Conservation (phyloP, 2,797 vertebrate species). For the Girardinus metallicus region DNA sequence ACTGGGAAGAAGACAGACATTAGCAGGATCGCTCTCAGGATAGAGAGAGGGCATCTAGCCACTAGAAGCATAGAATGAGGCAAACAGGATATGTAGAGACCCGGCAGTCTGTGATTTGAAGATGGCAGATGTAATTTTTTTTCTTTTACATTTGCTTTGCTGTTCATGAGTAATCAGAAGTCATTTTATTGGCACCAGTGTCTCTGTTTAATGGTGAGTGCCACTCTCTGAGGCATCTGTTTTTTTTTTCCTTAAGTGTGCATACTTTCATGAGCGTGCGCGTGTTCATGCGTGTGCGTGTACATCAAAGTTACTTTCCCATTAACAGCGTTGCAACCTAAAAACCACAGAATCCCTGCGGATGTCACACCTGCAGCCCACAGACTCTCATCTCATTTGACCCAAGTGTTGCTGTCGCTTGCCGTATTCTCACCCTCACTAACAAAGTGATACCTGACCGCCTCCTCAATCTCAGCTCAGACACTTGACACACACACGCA, state of each 20-base stretch:
- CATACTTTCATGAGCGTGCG: neutral
- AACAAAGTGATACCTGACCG: slow-evolving; percentile 41
- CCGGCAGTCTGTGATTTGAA: slow-evolving; percentile 13
- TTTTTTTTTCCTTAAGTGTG: slow-evolving; percentile 5
- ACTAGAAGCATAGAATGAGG: slow-evolving; percentile 31
- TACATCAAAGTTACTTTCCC: slow-evolving; percentile 16
- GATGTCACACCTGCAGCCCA: slow-evolving; percentile 60
- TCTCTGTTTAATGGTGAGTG: slow-evolving; percentile 32
- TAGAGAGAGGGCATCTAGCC: slow-evolving; percentile 27
- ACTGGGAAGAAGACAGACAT: slow-evolving; percentile 44
- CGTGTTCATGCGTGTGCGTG: slow-evolving; percentile 5
- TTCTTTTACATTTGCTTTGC: slow-evolving; percentile 15
- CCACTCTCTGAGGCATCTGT: slow-evolving; percentile 24
- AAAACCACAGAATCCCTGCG: slow-evolving; percentile 33
- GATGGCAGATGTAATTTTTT: slow-evolving; percentile 22
- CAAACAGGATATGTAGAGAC: slow-evolving; percentile 7
- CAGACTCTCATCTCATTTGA: slow-evolving; percentile 61
- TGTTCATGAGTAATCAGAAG: slow-evolving; percentile 22
- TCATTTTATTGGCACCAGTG: slow-evolving; percentile 25
- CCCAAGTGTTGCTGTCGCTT: slow-evolving; percentile 38
- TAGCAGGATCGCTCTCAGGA: slow-evolving; percentile 41
- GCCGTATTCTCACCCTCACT: slow-evolving; percentile 50
- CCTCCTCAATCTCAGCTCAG: slow-evolving; percentile 25
- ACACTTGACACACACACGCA: slow-evolving; percentile 10
- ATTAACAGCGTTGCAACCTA: slow-evolving; percentile 19